Evolutionary conservation across 2,888 invertebrate genomes (phyloP).

Genomic region (Acrocyrtus sp.): DNA sequence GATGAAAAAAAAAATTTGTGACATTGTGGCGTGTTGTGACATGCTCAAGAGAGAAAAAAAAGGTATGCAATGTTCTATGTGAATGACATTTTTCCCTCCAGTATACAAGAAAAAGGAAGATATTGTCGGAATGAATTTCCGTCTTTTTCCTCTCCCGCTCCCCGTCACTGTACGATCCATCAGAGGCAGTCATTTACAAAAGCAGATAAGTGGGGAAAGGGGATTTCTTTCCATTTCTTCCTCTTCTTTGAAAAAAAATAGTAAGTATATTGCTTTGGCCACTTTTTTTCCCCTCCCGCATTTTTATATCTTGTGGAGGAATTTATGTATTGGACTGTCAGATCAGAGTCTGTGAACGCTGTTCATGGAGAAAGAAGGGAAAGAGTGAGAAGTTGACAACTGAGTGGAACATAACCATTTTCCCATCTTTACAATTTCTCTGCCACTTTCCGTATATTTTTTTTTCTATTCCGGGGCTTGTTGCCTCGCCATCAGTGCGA

Average conservation of each 20-base stretch:
- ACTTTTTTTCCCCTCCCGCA: background rate
- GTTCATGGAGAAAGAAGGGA: background rate
- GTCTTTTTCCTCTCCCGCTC: background rate
- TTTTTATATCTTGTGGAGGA: background rate
- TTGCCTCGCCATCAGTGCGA: too few relatives aligned
- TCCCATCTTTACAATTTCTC: too few relatives aligned
- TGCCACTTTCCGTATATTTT: too few relatives aligned
- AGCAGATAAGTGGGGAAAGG: background rate
- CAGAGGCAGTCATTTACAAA: background rate
- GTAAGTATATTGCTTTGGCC: background rate
- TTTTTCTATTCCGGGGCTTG: too few relatives aligned
- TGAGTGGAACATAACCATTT: too few relatives aligned
- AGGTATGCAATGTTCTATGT: too few relatives aligned
- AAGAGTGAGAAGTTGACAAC: background rate
- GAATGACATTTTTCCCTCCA: background rate
- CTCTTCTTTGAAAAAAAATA: conserved; percentile 5
- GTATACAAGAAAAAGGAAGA: background rate
- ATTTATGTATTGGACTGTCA: too few relatives aligned
- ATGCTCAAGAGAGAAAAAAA: too few relatives aligned
- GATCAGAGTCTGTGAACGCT: background rate
- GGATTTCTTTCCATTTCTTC: background rate
- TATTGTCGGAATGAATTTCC: background rate
- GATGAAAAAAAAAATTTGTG: too few relatives aligned
- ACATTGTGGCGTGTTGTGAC: too few relatives aligned
- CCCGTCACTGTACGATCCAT: background rate